A percentile compares a stretch with the other conserved stretches of the same genome.
Conservation (phyloP, 2,888 invertebrate genomes). For the Steinernema scapterisci region DNA sequence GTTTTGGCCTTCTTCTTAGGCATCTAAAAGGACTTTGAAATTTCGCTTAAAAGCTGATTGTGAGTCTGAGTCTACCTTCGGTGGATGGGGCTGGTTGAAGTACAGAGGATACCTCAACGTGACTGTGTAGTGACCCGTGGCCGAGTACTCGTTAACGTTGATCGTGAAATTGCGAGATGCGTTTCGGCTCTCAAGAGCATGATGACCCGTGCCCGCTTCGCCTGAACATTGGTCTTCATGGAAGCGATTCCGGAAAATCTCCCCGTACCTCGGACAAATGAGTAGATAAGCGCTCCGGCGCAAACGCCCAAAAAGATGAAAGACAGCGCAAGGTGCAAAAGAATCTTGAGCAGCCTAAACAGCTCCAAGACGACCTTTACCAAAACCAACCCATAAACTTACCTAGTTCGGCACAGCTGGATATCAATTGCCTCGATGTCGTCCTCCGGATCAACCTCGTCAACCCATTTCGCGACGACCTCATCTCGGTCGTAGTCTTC, state of each 20-base stretch:
- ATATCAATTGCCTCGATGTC: constrained; percentile 19
- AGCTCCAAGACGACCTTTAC: background rate
- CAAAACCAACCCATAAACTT: background rate
- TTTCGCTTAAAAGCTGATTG: background rate
- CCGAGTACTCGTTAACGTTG: constrained; percentile 2
- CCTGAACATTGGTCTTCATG: background rate
- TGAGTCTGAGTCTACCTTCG: background rate
- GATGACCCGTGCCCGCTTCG: background rate
- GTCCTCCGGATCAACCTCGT: constrained; percentile 22
- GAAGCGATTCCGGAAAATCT: background rate
- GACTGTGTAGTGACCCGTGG: background rate
- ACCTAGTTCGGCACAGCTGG: constrained; percentile 24
- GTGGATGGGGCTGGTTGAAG: background rate
- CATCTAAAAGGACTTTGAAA: background rate
- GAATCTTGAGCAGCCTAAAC: constrained; percentile 23
- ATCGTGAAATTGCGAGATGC: constrained; percentile 5
- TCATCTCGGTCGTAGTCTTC: constrained; percentile 9
- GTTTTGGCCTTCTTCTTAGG: background rate
- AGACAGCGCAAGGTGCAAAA: background rate
- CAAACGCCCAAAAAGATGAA: constrained; percentile 1
- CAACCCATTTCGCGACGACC: constrained; percentile 27
- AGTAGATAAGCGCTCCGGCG: constrained; percentile 14
- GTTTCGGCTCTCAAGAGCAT: background rate
- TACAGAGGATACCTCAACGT: background rate
- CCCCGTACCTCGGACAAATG: background rate